A percentile compares a stretch with the other conserved stretches of the same genome.
Conservation (phyloP, 2,113 vertebrate species). For the Marmota flaviventris region DNA sequence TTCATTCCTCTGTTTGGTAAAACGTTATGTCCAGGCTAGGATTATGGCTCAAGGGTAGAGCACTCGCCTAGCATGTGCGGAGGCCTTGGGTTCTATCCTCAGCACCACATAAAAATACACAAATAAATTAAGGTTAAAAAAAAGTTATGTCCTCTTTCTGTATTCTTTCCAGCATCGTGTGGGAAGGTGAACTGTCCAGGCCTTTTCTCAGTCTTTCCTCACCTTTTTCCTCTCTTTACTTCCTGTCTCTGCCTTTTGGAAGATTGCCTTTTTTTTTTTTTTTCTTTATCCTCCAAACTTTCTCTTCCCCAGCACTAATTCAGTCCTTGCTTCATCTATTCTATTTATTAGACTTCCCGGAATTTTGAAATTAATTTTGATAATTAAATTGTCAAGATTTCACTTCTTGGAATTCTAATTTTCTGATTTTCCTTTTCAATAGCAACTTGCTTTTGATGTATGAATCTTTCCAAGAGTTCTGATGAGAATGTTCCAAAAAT, state of each 20-base stretch:
- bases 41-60: too few species aligned
- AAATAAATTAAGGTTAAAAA: too few species aligned
- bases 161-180: neutral
- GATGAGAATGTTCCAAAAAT: neutral
- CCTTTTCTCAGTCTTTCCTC: neutral
- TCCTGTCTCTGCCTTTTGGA: neutral
- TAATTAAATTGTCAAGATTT: slow-evolving; percentile 1
- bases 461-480: neutral
- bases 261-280: neutral
- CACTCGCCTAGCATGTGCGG: too few species aligned
- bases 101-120: too few species aligned
- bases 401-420: neutral
- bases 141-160: neutral
- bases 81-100: too few species aligned
- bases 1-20: neutral
- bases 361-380: slow-evolving; percentile 28
- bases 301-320: neutral
- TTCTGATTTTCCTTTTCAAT: neutral
- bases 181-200: neutral
- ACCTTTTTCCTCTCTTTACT: neutral
- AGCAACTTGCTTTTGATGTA: neutral
- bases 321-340: neutral
- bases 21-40: too few species aligned
- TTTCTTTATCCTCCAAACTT: neutral
- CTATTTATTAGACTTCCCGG: neutral